These are phyloP conservation scores for Cydia pomonella DNA, from an alignment of 1,140 invertebrate genomes.

Conservation along the genomic window DNA sequence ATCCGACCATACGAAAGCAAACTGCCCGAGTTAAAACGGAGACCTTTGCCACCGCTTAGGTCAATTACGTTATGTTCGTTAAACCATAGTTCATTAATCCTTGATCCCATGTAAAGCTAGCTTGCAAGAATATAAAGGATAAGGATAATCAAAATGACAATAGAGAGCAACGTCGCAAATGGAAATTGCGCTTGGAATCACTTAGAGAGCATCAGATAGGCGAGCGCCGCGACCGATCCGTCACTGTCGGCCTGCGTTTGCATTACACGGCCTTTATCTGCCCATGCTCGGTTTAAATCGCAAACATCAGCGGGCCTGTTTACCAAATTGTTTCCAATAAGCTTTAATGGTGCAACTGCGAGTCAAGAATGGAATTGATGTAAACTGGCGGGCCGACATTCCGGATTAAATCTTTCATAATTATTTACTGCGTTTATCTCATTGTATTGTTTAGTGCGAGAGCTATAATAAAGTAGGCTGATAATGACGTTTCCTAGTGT, in stretches of 20 bases:
- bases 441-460: slow-evolving; percentile 60
- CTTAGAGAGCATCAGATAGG: slow-evolving; percentile 78
- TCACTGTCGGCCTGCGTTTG: slow-evolving; percentile 76
- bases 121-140: slow-evolving; percentile 47
- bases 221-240: slow-evolving; percentile 73
- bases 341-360: slow-evolving; percentile 67
- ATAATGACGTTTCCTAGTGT: slow-evolving; percentile 62
- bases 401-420: slow-evolving; percentile 66
- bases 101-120: slow-evolving; percentile 5
- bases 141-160: slow-evolving; percentile 66
- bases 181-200: slow-evolving; percentile 74
- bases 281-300: slow-evolving; percentile 70
- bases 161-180: slow-evolving; percentile 68
- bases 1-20: too few species aligned
- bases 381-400: slow-evolving; percentile 57
- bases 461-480: slow-evolving; percentile 55
- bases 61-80: too few species aligned
- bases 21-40: too few species aligned
- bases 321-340: slow-evolving; percentile 79
- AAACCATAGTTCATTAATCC: neutral
- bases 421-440: slow-evolving; percentile 72
- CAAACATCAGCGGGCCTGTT: slow-evolving; percentile 74
- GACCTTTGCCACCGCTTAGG: too few species aligned
- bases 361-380: slow-evolving; percentile 47
- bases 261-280: slow-evolving; percentile 78